Conservation (phyloP, 2,113 vertebrate genomes). For the Cryptotis parvus region DNA sequence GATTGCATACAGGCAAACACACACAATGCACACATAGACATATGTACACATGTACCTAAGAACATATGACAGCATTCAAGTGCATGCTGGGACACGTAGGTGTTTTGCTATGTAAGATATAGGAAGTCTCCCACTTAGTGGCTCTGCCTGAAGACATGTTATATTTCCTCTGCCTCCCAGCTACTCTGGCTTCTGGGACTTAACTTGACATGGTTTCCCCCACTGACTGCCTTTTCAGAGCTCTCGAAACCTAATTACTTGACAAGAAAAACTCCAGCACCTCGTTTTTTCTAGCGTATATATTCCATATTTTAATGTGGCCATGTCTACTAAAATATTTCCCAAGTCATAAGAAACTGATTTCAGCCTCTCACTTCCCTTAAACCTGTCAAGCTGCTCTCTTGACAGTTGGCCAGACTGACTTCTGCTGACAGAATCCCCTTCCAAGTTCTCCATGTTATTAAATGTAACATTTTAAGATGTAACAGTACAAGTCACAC, state of each 20-base stretch:
- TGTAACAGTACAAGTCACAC: constrained; percentile 36
- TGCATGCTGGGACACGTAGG: background rate
- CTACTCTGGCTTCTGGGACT: background rate
- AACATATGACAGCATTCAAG: background rate
- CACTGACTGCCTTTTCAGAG: background rate
- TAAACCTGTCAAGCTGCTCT: constrained; percentile 37
- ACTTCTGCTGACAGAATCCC: constrained; percentile 18
- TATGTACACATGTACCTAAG: background rate
- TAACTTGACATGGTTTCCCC: background rate
- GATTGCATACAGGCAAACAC: too few relatives aligned
- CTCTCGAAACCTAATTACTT: background rate
- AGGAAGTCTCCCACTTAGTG: background rate
- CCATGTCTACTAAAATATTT: background rate
- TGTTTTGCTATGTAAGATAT: background rate
- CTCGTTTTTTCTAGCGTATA: background rate
- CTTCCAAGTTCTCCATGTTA: constrained; percentile 41
- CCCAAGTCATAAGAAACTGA: background rate
- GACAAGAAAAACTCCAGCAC: background rate
- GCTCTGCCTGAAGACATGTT: background rate
- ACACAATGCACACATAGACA: background rate
- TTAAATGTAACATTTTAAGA: constrained; percentile 60
- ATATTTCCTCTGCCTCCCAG: background rate
- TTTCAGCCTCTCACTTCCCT: background rate
- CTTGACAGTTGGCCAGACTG: constrained; percentile 22
- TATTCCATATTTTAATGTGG: background rate